Percentiles rank a stretch among this genome's conserved stretches.
phyloP scores from a whole-genome alignment of 1,140 invertebrate genomes.

The Platorchestia sp. region DNA sequence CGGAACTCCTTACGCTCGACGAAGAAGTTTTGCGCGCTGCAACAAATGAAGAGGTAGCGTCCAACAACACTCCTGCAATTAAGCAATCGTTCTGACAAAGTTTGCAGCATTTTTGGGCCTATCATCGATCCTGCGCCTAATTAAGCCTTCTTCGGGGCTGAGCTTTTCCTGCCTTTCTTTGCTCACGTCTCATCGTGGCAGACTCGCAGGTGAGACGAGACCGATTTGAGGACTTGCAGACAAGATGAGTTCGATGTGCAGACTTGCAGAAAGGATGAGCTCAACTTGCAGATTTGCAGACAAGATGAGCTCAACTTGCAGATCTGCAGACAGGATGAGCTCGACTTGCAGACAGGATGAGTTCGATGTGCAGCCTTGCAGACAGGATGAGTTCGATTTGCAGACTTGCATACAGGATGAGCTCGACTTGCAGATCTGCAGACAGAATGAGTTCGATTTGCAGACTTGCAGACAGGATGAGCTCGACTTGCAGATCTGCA shows the following conservation, averaged over 20 bases:
- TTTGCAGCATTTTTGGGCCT: slow-evolving; percentile 19
- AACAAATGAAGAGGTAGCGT: slow-evolving; percentile 40
- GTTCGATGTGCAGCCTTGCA: background rate
- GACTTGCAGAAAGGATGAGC: background rate
- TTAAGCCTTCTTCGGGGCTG: background rate
- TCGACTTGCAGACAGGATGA: background rate
- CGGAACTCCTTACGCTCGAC: background rate
- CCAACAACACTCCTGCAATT: slow-evolving; percentile 51
- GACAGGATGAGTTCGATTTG: no score
- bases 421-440: no score
- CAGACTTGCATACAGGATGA: no score
- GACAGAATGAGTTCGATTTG: no score
- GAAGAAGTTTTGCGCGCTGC: background rate
- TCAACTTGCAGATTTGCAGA: background rate
- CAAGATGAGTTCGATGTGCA: background rate
- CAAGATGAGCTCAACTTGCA: background rate
- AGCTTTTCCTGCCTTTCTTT: background rate
- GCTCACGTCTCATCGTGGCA: background rate
- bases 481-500: no score
- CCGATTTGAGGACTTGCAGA: background rate
- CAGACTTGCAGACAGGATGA: no score
- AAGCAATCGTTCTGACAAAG: slow-evolving; percentile 53
- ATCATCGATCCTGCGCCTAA: slow-evolving; percentile 45
- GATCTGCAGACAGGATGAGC: background rate
- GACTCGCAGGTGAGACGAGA: background rate